Evolutionary conservation across 1,140 invertebrate species (phyloP), one percentile per base, ranked within the genome.

Genomic region (Bombus superbus): DNA sequence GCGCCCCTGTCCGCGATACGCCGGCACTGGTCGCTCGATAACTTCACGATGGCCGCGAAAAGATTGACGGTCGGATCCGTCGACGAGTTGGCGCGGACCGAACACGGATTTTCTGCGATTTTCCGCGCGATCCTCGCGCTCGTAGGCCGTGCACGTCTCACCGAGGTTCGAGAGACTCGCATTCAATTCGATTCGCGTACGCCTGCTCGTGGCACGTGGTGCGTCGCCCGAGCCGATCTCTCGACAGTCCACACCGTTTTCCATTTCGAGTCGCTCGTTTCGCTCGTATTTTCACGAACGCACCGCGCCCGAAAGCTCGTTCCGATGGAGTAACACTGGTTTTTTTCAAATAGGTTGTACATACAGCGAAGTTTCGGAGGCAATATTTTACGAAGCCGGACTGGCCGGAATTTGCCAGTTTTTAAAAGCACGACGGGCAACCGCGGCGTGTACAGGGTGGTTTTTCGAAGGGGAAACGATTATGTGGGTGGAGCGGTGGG

Each of bases 1-100:
- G 35, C 72, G 79, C 74, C 35, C 74, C 81, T 74, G 87, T 72
- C 13, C 38, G 35, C 64, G 74, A 78, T 81, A 88, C 87, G 91
- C 90, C 83, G 81, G 83, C 78, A 88, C 72, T 87, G 88, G 80
- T 83, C 87, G 86, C 81, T 82, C 90, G 94, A 94, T 94, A 94
- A 92, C 89, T 93, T 93, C 90, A 92, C 94, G 93, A 92, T 92
- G 83, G 83, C 85, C 81, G 93, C 78, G 90, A 93, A 94, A 93
- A 94, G 94, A 94, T 95, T 94, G 93, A 95, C 94, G 93, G 90
- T 71, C 92, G 89, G 89, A 94, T 94, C 94, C 93, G 92, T 94
- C 93, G 92, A 90, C 92, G 88, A 83, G 87, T 90, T 88, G 84
- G 35, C 57, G 86, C 91, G 92, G 86, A 90, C 88, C 90, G 90